phyloP scores from a whole-genome alignment of 2,888 invertebrate species.

The Caenorhabditis parvicauda region DNA sequence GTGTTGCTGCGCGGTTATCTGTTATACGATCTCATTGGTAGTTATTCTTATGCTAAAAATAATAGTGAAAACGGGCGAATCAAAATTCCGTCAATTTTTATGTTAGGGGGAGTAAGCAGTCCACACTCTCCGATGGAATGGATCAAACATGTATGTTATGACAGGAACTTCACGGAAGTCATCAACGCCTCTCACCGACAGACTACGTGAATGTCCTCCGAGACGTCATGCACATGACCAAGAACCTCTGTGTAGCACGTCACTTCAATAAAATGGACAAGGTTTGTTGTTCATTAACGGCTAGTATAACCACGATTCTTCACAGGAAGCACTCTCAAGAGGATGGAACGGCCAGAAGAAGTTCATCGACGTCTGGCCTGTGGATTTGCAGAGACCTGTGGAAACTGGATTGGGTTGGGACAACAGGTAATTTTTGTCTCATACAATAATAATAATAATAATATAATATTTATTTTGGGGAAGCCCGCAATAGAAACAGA shows the following conservation, averaged over 20 bases:
- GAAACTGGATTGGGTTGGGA: slow-evolving; percentile 79
- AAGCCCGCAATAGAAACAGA: neutral
- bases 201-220: slow-evolving; percentile 82
- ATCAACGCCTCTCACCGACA: slow-evolving; percentile 34
- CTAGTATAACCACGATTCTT: slow-evolving; percentile 59
- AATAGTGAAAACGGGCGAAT: neutral
- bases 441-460: too few relatives aligned
- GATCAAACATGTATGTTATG: too few relatives aligned
- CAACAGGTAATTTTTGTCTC: slow-evolving; percentile 64
- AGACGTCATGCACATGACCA: slow-evolving; percentile 86
- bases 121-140: neutral
- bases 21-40: too few relatives aligned
- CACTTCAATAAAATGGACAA: slow-evolving; percentile 85
- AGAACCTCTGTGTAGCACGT: slow-evolving; percentile 88
- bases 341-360: slow-evolving; percentile 51
- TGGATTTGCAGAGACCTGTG: slow-evolving; percentile 80
- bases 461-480: neutral
- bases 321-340: slow-evolving; percentile 30
- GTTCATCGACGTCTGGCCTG: slow-evolving; percentile 94
- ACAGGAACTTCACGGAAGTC: slow-evolving; percentile 46
- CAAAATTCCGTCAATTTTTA: neutral
- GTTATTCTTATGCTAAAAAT: neutral
- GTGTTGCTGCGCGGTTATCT: too few relatives aligned
- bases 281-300: slow-evolving; percentile 68
- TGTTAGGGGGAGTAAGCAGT: neutral